phyloP scores from a whole-genome alignment of 23 tunicate genomes.

The Phallusia fumigata region DNA sequence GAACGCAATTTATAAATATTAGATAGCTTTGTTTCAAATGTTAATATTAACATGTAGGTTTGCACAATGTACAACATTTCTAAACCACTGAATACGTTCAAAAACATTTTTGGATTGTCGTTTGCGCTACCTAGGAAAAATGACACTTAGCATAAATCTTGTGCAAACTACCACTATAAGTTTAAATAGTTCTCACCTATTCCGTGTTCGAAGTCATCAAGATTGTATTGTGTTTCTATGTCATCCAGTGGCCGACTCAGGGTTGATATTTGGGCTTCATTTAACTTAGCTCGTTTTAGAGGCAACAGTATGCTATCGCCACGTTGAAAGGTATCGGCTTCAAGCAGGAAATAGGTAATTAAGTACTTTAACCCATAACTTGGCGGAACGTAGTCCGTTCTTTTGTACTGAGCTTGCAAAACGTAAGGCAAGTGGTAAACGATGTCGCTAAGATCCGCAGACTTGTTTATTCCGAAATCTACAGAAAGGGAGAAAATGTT shows the following conservation, averaged over 20 bases:
- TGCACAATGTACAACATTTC: not conserved
- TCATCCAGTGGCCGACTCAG: not conserved
- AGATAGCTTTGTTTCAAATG: too few relatives aligned
- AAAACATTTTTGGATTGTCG: too few relatives aligned
- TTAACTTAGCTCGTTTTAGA: not conserved
- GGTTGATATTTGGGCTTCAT: not conserved
- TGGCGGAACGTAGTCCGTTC: not conserved
- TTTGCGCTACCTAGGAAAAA: too few relatives aligned
- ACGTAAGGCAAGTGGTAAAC: not conserved
- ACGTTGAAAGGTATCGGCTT: not conserved
- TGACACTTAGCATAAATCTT: too few relatives aligned
- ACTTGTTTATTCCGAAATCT: too few relatives aligned
- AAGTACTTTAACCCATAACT: not conserved
- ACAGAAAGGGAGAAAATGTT: too few relatives aligned
- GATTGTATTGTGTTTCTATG: not conserved
- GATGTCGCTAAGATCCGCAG: too few relatives aligned
- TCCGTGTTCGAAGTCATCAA: not conserved
- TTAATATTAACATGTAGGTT: too few relatives aligned
- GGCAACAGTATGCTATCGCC: not conserved
- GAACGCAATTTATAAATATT: too few relatives aligned
- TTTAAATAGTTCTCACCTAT: not conserved
- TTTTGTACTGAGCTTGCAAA: not conserved
- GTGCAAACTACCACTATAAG: too few relatives aligned
- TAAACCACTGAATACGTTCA: not conserved
- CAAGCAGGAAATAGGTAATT: not conserved